Evolutionary conservation across 2,888 invertebrate species (phyloP).

Genomic region (Cephus nigrinus): DNA sequence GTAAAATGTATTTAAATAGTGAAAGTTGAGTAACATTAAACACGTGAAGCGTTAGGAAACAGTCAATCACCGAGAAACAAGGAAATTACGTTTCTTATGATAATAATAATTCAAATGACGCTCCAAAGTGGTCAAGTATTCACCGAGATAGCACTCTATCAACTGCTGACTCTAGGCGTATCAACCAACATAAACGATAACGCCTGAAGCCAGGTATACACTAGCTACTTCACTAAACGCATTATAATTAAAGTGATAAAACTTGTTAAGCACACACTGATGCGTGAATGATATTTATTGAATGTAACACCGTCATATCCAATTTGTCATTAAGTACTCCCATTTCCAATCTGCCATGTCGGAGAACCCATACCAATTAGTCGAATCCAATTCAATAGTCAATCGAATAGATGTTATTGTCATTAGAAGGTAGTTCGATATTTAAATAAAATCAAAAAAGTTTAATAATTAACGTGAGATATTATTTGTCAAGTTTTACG

Average conservation of each 20-base stretch:
- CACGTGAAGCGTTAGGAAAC: background rate
- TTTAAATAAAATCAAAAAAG: background rate
- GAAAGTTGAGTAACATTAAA: background rate
- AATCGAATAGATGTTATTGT: background rate
- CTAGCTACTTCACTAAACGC: background rate
- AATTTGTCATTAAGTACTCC: background rate
- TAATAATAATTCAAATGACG: background rate
- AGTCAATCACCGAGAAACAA: background rate
- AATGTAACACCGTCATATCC: background rate
- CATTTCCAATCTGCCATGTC: background rate
- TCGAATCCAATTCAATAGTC: background rate
- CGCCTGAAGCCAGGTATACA: background rate
- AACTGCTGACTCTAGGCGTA: slow-evolving; percentile 2
- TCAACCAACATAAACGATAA: background rate
- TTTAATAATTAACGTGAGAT: background rate
- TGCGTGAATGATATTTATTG: background rate
- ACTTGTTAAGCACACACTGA: background rate
- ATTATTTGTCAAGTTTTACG: background rate
- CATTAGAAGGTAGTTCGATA: background rate
- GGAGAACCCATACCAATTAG: background rate
- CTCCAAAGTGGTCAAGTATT: background rate
- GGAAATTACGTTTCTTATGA: background rate
- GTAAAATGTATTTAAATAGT: background rate
- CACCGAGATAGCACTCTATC: slow-evolving; percentile 4
- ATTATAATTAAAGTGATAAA: background rate